Evolutionary conservation across 1,140 invertebrate genomes (phyloP), one percentile per base, ranked within the genome.

Genomic region (Dreissena polymorpha): DNA sequence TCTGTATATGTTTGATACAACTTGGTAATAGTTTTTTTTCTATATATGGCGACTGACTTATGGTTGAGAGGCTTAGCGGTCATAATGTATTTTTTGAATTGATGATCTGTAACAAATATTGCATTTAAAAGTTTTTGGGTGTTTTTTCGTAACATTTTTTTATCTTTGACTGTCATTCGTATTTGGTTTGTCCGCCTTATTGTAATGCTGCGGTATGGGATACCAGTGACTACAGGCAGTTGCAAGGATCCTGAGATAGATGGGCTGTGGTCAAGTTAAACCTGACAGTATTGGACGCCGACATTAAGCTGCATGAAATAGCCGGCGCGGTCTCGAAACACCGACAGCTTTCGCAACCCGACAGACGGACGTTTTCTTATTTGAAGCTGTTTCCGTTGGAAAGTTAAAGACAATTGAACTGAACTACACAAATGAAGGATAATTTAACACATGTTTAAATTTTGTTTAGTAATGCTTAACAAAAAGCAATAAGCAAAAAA

Each of bases 351-450:
- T 88, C 86, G 87, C 83, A 85, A 55, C 49, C 85, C 18, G 86
- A 50, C 86, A 87, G 39, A 76, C 85, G 55, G 89, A 90, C 64
- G 79, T 89, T 18, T 90, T 87, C 65, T 73, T 86, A 29, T 21
- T 90, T 25, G 86, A 89, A 64, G 88, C 89, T 64, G 89, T 88
- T 18, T 86, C 84, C 72, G 87, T 90, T n/a, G 89, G 89, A 1
- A 84, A 82, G n/a, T 13, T 90, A 8, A 75, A 86, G 60, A 86
- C 85, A 74, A 79, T 90, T 21, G 68, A 84, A 53, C 77, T 90
- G 16, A 73, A 74, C 29, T 86, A 86, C 53, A 72, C 80, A n/a
- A 86, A 86, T 63, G 21, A 53, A 23, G 79, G 57, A 23, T 70
- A 81, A 81, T 69, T 69, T 81, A 57, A 82, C 53, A 12, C 12